These are phyloP conservation scores for Sebastiscus tertius DNA, from an alignment of 2,797 vertebrate species.

Conservation along the genomic window DNA sequence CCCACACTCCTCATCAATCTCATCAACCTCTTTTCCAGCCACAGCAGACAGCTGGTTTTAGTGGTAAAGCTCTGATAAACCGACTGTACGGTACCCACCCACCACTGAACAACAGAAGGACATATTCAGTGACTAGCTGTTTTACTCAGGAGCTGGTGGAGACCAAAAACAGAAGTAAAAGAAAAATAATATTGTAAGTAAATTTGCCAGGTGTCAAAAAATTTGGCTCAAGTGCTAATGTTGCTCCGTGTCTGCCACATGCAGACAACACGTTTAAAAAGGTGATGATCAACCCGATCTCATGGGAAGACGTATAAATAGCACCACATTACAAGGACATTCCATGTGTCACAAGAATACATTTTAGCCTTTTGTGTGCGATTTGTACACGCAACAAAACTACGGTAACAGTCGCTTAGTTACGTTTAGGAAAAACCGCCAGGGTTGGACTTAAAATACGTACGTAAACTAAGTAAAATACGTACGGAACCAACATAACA, in stretches of 20 bases:
- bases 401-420: background rate
- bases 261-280: background rate
- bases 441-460: background rate
- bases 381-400: background rate
- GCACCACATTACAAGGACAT: no score
- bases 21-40: conserved; percentile 1
- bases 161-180: background rate
- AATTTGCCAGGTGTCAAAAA: background rate
- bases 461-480: background rate
- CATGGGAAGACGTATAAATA: no score
- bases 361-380: background rate
- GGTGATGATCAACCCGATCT: no score
- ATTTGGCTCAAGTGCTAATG: background rate
- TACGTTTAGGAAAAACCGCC: background rate
- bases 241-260: background rate
- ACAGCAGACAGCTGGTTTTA: background rate
- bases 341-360: background rate
- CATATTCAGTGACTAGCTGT: background rate
- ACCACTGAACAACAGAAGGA: background rate
- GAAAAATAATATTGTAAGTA: background rate
- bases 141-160: background rate
- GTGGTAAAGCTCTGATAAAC: conserved; percentile 3
- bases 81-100: background rate
- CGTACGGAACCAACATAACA: background rate
- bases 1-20: conserved; percentile 10